phyloP scores from a whole-genome alignment of 2,888 invertebrate species.

The Syrphus vitripennis region DNA sequence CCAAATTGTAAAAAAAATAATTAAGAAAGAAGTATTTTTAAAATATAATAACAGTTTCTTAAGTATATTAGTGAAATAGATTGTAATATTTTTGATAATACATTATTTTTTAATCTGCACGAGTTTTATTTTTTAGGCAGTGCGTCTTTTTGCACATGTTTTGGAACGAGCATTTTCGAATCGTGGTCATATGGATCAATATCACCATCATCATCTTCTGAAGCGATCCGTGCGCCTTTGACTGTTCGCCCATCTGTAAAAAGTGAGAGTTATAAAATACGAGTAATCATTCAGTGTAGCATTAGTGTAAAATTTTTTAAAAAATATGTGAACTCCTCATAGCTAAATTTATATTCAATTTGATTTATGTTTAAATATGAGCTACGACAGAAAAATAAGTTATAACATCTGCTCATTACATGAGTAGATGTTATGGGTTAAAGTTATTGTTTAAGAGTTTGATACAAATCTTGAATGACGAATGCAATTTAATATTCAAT shows the following conservation, averaged over 20 bases:
- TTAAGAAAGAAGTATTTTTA: background rate
- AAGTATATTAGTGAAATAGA: background rate
- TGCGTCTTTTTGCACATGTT: conserved; percentile 22
- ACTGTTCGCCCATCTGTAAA: conserved; percentile 10
- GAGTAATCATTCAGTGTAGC: background rate
- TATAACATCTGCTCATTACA: no score
- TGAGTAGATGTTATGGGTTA: no score
- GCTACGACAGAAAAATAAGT: no score
- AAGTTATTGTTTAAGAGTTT: no score
- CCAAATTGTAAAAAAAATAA: conserved; percentile 7
- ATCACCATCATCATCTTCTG: conserved; percentile 60
- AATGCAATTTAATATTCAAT: no score
- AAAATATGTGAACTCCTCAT: no score
- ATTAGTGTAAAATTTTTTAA: no score
- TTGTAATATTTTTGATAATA: background rate
- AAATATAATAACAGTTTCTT: background rate
- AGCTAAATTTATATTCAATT: no score
- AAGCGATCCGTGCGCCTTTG: background rate
- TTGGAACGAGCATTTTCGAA: conserved; percentile 43
- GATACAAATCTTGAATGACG: no score
- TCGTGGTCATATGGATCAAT: conserved; percentile 63
- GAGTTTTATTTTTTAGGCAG: conserved; percentile 43
- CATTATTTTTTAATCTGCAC: conserved; percentile 12
- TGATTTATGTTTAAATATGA: no score
- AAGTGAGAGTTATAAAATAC: background rate